Conservation (phyloP, 2,113 vertebrate genomes). For the Heloderma charlesbogerti region DNA sequence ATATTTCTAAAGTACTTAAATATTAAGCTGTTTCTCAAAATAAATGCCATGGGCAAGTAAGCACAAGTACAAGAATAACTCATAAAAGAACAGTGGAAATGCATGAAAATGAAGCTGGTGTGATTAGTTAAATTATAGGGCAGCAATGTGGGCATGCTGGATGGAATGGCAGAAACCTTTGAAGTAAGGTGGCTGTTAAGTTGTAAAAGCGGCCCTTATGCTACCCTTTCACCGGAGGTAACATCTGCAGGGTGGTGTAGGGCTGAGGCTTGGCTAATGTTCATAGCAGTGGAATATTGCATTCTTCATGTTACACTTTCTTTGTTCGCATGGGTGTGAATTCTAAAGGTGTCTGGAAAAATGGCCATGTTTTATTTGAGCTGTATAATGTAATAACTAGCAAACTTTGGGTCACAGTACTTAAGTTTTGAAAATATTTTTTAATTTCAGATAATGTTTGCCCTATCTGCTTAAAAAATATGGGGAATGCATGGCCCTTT, state of each 20-base stretch:
- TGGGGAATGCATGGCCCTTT: background rate
- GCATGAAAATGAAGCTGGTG: conserved; percentile 20
- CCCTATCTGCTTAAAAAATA: background rate
- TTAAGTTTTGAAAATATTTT: background rate
- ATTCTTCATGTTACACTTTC: background rate
- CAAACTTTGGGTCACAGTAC: background rate
- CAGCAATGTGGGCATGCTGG: conserved; percentile 9
- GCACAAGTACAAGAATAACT: conserved; percentile 12
- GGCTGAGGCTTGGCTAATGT: background rate
- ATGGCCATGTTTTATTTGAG: background rate
- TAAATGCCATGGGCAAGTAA: conserved; percentile 26
- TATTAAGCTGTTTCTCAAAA: conserved; percentile 17
- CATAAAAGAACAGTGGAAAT: conserved; percentile 17
- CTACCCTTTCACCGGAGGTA: conserved; percentile 24
- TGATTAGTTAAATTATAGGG: conserved; percentile 33
- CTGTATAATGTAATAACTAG: background rate
- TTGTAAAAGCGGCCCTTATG: conserved; percentile 36
- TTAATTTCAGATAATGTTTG: background rate
- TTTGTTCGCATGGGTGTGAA: conserved; percentile 1
- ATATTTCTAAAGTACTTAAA: background rate
- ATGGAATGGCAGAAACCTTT: conserved; percentile 30
- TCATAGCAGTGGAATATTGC: background rate
- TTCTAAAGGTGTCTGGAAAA: background rate
- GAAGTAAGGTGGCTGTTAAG: conserved; percentile 33
- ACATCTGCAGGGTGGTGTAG: background rate